phyloP scores from a whole-genome alignment of 1,140 invertebrate species.

The Lordiphosa stackelbergi region DNA sequence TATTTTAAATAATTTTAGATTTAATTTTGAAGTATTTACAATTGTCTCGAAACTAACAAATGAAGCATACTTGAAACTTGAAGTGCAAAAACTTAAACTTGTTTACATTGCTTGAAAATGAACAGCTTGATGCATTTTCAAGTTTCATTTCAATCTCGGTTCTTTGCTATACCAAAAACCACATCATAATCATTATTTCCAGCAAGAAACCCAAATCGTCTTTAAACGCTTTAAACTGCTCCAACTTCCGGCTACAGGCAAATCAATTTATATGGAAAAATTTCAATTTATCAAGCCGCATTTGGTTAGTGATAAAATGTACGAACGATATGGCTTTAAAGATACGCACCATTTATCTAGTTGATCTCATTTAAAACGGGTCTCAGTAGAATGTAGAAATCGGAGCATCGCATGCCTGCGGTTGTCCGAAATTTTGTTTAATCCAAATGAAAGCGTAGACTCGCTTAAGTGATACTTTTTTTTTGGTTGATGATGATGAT shows the following conservation, averaged over 20 bases:
- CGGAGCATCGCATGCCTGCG: slow-evolving; percentile 18
- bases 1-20: too few relatives aligned
- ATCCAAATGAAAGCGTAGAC: slow-evolving; percentile 61
- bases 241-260: slow-evolving; percentile 10
- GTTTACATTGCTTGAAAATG: too few relatives aligned
- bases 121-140: neutral
- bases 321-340: slow-evolving; percentile 20
- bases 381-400: slow-evolving; percentile 50
- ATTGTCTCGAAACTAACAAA: too few relatives aligned
- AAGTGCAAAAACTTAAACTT: too few relatives aligned
- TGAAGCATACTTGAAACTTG: too few relatives aligned
- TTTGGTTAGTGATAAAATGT: slow-evolving; percentile 5
- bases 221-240: slow-evolving; percentile 26
- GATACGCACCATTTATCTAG: slow-evolving; percentile 73
- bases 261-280: slow-evolving; percentile 4
- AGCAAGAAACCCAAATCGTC: slow-evolving; percentile 11
- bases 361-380: slow-evolving; percentile 69
- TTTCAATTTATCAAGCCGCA: slow-evolving; percentile 33
- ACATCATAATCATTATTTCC: neutral
- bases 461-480: slow-evolving; percentile 22
- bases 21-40: too few relatives aligned
- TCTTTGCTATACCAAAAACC: too few relatives aligned
- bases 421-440: slow-evolving; percentile 41
- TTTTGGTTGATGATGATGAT: slow-evolving; percentile 5
- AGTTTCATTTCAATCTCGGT: neutral